phyloP scores from a whole-genome alignment of 2,888 invertebrate species.

The Cosmia pyralina region DNA sequence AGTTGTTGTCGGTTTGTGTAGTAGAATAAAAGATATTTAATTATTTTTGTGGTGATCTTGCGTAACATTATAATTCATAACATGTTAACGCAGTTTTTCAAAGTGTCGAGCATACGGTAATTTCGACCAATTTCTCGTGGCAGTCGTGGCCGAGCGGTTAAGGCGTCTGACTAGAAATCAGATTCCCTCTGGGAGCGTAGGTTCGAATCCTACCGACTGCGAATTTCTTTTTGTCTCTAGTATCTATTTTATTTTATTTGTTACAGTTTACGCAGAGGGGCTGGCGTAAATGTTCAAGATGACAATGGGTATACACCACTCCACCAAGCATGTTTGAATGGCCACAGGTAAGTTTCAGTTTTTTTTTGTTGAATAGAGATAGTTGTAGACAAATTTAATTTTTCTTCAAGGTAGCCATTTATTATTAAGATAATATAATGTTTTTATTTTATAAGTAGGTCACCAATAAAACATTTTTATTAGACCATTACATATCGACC shows the following conservation, averaged over 20 bases:
- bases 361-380: not conserved
- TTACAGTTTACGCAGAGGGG: conserved; percentile 95
- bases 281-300: conserved; percentile 98
- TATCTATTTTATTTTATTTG: conserved; percentile 65
- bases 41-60: not conserved
- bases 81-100: not conserved
- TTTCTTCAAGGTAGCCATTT: not conserved
- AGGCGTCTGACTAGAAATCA: conserved; percentile 97
- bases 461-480: not conserved
- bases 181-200: conserved; percentile 97
- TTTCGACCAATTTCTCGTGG: conserved; percentile 70
- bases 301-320: conserved; percentile 97
- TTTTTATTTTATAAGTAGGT: not conserved
- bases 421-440: not conserved
- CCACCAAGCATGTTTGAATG: conserved; percentile 98
- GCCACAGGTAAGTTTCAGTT: conserved; percentile 93
- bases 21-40: not conserved
- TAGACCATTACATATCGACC: not conserved
- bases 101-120: conserved; percentile 32
- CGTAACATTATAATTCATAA: not conserved
- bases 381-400: not conserved
- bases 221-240: conserved; percentile 76
- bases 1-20: not conserved
- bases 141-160: conserved; percentile 97
- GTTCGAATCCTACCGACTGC: conserved; percentile 97